Evolutionary conservation across 2,888 invertebrate species (phyloP), one percentile per base, ranked within the genome.

Genomic region (Polydrusus cervinus): DNA sequence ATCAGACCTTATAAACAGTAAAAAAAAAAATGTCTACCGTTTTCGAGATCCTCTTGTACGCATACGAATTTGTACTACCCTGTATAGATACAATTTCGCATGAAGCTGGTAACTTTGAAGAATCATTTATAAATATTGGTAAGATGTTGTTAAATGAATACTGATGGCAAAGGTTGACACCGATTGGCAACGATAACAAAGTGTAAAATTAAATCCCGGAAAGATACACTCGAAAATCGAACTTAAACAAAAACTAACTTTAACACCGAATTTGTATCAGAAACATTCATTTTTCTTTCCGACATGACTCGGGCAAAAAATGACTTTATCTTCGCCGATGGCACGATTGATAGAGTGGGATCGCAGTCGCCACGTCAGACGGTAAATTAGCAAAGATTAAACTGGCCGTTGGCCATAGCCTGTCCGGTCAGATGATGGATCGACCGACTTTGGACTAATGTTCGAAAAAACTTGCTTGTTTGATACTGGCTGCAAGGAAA

Each of bases 311-410:
- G 30, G 43, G 67, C 67, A 77, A 77, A 77, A 77, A 77, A 67
- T 71, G 70, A 71, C 67, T 74, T 67, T 76, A 73, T 76, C 76
- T 65, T 34, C 66, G 45, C 47, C 62, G 77, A 77, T 77, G 62
- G 70, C 74, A 65, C 47, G 74, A 77, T 74, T 77, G 74, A 77
- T 77, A 74, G 74, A 74, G 77, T 61, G 64, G 61, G 71, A 77
- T 74, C 74, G 40, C 66, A 76, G 76, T 76, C 72, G 66, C 51
- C 64, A 68, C 71, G 68, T 77, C 77, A 25, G 72, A 72, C 72
- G 72, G 72, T 77, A 77, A 77, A 75, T 77, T 77, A 77, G 77
- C 77, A 72, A 77, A 77, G 77, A 77, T 77, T 77, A 77, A 72
- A 77, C 75, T 69, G 74, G 66, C 74, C 75, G 75, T 64, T 74